Conservation (phyloP, 2,113 vertebrate species). For the Burhinus oedicnemus region DNA sequence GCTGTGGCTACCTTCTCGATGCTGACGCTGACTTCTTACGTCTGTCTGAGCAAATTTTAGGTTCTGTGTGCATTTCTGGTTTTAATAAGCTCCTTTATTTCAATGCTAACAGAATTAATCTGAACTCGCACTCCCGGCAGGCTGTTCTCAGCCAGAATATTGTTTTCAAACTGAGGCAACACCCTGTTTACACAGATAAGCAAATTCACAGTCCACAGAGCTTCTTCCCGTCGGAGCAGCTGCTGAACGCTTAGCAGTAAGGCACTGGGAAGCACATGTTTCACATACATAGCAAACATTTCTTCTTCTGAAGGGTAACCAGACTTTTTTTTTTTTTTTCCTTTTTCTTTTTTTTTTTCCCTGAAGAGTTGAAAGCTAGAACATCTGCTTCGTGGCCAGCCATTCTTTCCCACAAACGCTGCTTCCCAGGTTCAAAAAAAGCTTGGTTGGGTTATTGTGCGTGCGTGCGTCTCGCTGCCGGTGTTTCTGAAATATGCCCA, state of each 20-base stretch:
- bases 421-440: neutral
- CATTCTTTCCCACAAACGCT: neutral
- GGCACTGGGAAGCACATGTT: slow-evolving; percentile 20
- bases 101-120: neutral
- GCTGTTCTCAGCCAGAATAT: slow-evolving; percentile 38
- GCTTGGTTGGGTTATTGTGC: neutral
- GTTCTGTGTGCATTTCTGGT: neutral
- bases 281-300: neutral
- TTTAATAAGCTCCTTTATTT: slow-evolving; percentile 12
- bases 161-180: slow-evolving; percentile 45
- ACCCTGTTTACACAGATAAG: slow-evolving; percentile 59
- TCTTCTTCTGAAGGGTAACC: slow-evolving; percentile 27
- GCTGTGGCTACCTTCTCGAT: neutral
- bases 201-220: slow-evolving; percentile 39
- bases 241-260: neutral
- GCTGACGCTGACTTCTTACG: neutral
- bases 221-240: slow-evolving; percentile 13
- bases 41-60: neutral
- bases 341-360: neutral
- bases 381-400: slow-evolving; percentile 37
- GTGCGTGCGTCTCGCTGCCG: fast-evolving
- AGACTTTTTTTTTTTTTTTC: neutral
- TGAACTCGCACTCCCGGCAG: neutral
- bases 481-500: neutral
- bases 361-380: slow-evolving; percentile 31